phyloP scores from a whole-genome alignment of 2,888 invertebrate genomes.

The Labia minor region DNA sequence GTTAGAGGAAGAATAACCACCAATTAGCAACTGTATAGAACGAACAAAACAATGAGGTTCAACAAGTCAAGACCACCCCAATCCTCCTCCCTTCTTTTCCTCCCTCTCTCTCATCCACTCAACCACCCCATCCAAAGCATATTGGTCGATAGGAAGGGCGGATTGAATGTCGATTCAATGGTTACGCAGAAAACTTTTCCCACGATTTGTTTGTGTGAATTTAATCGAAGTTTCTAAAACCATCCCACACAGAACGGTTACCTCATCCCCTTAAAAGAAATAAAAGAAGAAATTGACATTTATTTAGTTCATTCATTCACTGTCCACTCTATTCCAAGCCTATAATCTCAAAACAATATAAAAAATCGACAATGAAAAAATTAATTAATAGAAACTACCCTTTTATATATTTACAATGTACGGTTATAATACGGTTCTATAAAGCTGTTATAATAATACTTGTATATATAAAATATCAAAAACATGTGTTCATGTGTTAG shows the following conservation, averaged over 20 bases:
- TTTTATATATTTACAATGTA: too few relatives aligned
- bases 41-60: not conserved
- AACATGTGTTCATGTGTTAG: too few relatives aligned
- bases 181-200: not conserved
- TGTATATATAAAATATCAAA: too few relatives aligned
- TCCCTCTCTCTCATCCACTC: too few relatives aligned
- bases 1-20: not conserved
- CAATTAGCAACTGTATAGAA: constrained; percentile 1
- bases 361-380: too few relatives aligned
- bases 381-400: too few relatives aligned
- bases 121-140: too few relatives aligned
- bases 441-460: too few relatives aligned
- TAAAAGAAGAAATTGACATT: not conserved
- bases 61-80: not conserved
- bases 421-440: too few relatives aligned
- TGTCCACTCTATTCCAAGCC: not conserved
- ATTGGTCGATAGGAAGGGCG: not conserved
- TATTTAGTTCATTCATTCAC: not conserved
- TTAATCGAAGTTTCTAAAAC: not conserved
- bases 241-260: not conserved
- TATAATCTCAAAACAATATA: not conserved
- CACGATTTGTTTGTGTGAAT: constrained; percentile 7
- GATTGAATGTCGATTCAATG: not conserved
- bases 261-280: too few relatives aligned
- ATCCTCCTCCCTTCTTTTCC: too few relatives aligned